A percentile compares a stretch with the other conserved stretches of the same genome.
Evolutionary conservation across 2,888 invertebrate species (phyloP).

Genomic region (Drosophila gaucha): DNA sequence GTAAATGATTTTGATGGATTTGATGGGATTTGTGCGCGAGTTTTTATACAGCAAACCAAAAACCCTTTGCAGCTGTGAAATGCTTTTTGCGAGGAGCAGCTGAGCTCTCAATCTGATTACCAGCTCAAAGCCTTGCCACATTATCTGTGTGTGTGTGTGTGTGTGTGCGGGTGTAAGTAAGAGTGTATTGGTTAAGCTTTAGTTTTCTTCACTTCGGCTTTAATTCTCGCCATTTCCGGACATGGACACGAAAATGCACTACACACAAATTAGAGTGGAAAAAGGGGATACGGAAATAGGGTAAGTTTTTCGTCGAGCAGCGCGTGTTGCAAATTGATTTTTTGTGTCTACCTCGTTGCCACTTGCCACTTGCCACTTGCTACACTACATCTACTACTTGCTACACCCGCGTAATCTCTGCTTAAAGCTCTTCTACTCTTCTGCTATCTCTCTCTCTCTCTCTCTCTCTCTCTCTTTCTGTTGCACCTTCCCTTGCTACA

Average conservation of each 20-base stretch:
- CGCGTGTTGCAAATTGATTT: constrained; percentile 66
- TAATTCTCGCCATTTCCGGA: constrained; percentile 56
- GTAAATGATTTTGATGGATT: constrained; percentile 78
- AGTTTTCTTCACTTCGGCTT: constrained; percentile 44
- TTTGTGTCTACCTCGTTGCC: constrained; percentile 43
- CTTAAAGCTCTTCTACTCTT: constrained; percentile 41
- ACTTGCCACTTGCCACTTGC: constrained; percentile 20
- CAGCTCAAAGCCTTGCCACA: constrained; percentile 20
- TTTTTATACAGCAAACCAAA: constrained; percentile 29
- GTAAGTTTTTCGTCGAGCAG: constrained; percentile 1
- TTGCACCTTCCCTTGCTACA: constrained; percentile 18
- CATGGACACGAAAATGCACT: constrained; percentile 72
- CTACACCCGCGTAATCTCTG: constrained; percentile 42
- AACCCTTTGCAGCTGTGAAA: constrained; percentile 19
- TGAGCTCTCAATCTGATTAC: constrained; percentile 58
- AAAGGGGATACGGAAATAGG: constrained; percentile 3
- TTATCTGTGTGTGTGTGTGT: constrained; percentile 5
- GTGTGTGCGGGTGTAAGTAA: constrained; percentile 10
- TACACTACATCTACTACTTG: constrained; percentile 12
- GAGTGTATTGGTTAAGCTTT: constrained; percentile 34
- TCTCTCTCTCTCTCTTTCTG: background rate
- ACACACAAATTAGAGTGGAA: constrained; percentile 64
- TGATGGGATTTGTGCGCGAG: constrained; percentile 67
- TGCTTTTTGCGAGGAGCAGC: constrained; percentile 32
- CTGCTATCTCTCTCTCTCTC: too few relatives aligned